Percentiles rank a stretch among this genome's conserved stretches.
These are phyloP conservation scores for Hipposideros armiger DNA, from an alignment of 2,113 vertebrate species.

Conservation along the genomic window DNA sequence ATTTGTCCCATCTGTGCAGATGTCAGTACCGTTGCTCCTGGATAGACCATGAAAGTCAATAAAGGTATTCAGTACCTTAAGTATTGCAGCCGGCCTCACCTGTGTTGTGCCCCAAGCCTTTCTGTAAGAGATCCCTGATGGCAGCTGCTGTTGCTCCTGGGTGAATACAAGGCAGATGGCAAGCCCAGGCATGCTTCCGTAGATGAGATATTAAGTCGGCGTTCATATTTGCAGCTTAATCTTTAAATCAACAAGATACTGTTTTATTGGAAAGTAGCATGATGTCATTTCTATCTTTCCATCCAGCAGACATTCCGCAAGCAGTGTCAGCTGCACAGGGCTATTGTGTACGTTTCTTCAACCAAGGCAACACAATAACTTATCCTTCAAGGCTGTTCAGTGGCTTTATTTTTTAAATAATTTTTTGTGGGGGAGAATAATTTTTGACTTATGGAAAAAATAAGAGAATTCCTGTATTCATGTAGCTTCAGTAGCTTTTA, in stretches of 20 bases:
- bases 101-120: neutral
- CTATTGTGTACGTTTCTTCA: neutral
- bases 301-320: neutral
- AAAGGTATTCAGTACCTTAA: too few relatives aligned
- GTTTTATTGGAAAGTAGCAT: neutral
- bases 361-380: neutral
- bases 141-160: neutral
- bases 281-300: neutral
- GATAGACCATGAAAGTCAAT: neutral
- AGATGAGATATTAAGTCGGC: neutral
- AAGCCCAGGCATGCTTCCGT: neutral
- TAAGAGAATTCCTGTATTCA: neutral
- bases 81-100: neutral
- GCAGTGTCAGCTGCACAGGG: neutral
- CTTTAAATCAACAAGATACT: neutral
- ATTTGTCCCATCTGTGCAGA: neutral
- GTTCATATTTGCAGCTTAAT: neutral
- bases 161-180: neutral
- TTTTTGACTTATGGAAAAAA: conserved; percentile 22
- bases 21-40: neutral
- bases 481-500: neutral
- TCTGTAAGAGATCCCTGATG: neutral
- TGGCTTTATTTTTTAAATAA: neutral
- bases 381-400: neutral
- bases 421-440: neutral